phyloP scores from a whole-genome alignment of 2,113 vertebrate genomes.

The Macquaria ambigua region DNA sequence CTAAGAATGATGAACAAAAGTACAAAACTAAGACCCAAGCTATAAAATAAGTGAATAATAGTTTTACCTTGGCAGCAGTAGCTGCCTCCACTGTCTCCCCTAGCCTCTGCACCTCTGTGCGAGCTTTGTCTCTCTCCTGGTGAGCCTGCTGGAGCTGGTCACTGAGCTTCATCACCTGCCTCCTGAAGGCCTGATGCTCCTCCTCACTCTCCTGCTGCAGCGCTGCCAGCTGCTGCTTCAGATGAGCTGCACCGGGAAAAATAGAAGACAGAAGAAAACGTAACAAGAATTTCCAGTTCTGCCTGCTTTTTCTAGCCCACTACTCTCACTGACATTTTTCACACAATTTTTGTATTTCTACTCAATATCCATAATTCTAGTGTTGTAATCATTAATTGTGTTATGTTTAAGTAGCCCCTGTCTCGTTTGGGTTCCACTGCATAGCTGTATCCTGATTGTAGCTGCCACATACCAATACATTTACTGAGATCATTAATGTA shows the following conservation, averaged over 20 bases:
- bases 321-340: not conserved
- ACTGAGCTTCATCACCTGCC: slow-evolving; percentile 57
- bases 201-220: slow-evolving; percentile 42
- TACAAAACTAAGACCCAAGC: not conserved
- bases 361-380: not conserved
- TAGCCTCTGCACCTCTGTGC: slow-evolving; percentile 70
- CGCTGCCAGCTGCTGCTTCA: slow-evolving; percentile 68
- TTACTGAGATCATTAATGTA: not conserved
- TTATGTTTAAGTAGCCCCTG: not conserved
- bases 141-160: slow-evolving; percentile 73
- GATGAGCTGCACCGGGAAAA: slow-evolving; percentile 64
- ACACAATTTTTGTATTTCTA: not conserved
- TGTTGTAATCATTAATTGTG: not conserved
- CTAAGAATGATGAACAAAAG: too few species aligned
- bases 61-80: slow-evolving; percentile 77
- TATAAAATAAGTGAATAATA: not conserved
- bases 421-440: not conserved
- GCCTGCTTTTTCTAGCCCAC: not conserved
- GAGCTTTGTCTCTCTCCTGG: slow-evolving; percentile 65
- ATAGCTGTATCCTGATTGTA: not conserved
- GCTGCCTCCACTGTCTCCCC: slow-evolving; percentile 79
- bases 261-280: not conserved
- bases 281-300: not conserved
- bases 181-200: slow-evolving; percentile 45
- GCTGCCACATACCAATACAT: not conserved